Conservation (phyloP, 2,888 invertebrate genomes). For the Neoaliturus tenellus region DNA sequence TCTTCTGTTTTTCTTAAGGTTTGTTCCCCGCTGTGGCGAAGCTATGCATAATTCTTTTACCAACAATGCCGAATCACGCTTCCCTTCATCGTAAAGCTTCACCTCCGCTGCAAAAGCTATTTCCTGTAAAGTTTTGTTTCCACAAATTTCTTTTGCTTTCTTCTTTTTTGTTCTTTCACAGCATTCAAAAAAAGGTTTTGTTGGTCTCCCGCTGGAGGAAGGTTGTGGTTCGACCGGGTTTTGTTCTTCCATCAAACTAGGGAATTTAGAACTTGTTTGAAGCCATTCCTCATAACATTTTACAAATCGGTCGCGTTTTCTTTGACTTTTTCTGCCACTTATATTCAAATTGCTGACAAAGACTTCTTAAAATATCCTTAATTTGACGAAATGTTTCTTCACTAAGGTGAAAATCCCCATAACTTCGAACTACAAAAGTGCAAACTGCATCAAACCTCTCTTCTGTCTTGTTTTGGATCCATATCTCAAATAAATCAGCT, state of each 20-base stretch:
- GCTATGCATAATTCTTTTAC: neutral
- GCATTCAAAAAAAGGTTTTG: neutral
- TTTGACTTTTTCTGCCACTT: neutral
- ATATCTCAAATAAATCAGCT: neutral
- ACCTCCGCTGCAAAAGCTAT: neutral
- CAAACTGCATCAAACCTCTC: neutral
- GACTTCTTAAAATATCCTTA: neutral
- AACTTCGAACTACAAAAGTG: neutral
- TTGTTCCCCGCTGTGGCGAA: constrained; percentile 16
- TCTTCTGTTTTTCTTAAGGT: neutral
- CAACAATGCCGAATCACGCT: neutral
- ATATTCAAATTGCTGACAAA: constrained; percentile 1
- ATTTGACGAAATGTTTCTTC: neutral
- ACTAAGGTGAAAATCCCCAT: neutral
- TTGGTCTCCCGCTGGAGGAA: neutral
- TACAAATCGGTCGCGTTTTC: neutral
- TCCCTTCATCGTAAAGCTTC: neutral
- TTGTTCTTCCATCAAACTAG: too few species aligned
- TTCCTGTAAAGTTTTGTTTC: neutral
- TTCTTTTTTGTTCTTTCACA: neutral
- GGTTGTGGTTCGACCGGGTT: neutral
- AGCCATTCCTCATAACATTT: neutral
- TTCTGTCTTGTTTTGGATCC: neutral
- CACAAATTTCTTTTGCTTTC: neutral
- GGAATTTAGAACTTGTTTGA: neutral